Percentiles rank a stretch among this genome's conserved stretches.
phyloP scores from a whole-genome alignment of 2,888 invertebrate species.

The Lasiommata megera region DNA sequence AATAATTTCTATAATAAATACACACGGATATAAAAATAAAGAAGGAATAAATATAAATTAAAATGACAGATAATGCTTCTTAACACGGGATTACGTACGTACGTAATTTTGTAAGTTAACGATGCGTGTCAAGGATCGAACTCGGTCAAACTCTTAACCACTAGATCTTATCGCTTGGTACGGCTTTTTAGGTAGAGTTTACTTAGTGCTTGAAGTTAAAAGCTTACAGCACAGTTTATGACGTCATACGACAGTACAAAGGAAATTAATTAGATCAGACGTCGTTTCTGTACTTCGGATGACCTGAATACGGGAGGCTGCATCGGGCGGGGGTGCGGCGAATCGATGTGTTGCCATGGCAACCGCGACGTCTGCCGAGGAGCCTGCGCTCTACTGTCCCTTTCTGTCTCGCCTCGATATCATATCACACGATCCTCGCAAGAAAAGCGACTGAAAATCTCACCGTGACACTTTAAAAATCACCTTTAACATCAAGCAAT shows the following conservation, averaged over 20 bases:
- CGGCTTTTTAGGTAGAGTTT: neutral
- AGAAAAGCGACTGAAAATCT: conserved; percentile 40
- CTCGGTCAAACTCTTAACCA: no score
- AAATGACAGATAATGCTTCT: no score
- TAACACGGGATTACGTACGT: no score
- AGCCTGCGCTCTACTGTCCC: conserved; percentile 79
- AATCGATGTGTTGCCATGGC: conserved; percentile 78
- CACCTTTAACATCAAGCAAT: conserved; percentile 5
- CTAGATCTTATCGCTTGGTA: no score
- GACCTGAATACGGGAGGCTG: conserved; percentile 77
- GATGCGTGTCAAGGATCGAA: no score
- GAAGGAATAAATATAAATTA: no score
- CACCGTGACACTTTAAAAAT: neutral
- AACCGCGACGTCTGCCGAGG: conserved; percentile 81
- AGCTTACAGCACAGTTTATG: neutral
- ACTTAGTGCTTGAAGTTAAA: neutral
- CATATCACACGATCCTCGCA: conserved; percentile 64
- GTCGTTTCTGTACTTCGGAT: conserved; percentile 52
- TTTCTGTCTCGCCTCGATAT: conserved; percentile 80
- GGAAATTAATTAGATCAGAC: conserved; percentile 37
- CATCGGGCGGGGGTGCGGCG: conserved; percentile 54
- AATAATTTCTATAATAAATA: no score
- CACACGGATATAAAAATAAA: no score
- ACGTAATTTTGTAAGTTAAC: no score
- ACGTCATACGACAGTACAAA: conserved; percentile 6